A percentile compares a stretch with the other conserved stretches of the same genome.
Conservation (phyloP, 1,140 invertebrate species). For the Cydia amplana region DNA sequence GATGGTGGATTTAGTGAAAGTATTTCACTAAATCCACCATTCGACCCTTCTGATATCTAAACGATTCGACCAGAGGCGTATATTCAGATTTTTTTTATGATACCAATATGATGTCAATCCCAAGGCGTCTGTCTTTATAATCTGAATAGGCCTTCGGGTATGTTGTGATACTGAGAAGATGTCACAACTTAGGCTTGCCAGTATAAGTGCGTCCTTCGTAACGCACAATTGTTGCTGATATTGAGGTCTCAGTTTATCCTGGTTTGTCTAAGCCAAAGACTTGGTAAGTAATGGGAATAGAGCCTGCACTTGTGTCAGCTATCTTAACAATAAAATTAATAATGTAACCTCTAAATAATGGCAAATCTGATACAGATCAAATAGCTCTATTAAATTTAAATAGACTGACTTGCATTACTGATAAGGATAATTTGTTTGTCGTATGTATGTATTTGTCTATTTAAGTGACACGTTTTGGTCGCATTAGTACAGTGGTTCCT, state of each 20-base stretch:
- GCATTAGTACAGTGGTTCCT: too few relatives aligned
- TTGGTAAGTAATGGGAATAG: background rate
- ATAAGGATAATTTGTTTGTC: background rate
- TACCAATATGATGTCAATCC: background rate
- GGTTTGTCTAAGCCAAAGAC: background rate
- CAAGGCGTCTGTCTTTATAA: background rate
- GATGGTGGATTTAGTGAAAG: too few relatives aligned
- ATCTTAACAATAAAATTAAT: conserved; percentile 15
- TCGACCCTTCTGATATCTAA: background rate
- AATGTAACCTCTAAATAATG: conserved; percentile 3
- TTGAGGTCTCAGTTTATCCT: background rate
- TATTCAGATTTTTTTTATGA: background rate
- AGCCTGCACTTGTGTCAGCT: background rate
- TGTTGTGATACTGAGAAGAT: too few relatives aligned
- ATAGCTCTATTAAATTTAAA: conserved; percentile 32
- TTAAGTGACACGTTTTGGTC: background rate
- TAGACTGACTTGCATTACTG: background rate
- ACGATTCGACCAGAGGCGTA: background rate
- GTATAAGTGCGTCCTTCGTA: background rate
- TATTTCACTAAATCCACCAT: background rate
- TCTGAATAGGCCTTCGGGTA: too few relatives aligned
- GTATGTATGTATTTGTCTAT: conserved; percentile 1
- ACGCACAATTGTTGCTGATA: background rate
- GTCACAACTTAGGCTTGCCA: too few relatives aligned
- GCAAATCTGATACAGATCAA: conserved; percentile 17